phyloP scores from a whole-genome alignment of 2,888 invertebrate species.

The Aphodius granarius region DNA sequence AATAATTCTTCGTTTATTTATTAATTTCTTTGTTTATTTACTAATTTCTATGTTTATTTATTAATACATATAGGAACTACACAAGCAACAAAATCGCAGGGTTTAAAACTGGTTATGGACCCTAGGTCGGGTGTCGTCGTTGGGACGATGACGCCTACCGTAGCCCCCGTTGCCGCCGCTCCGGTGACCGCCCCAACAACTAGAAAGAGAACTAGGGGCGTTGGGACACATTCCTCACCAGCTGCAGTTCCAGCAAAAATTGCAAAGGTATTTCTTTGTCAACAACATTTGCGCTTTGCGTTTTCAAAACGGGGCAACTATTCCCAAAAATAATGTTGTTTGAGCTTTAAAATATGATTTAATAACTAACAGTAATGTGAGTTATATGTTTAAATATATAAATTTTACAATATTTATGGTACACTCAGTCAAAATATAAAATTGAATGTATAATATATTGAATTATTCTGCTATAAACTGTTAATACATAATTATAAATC shows the following conservation, averaged over 20 bases:
- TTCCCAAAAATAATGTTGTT: no score
- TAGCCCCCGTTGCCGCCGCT: constrained; percentile 17
- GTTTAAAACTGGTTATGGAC: constrained; percentile 58
- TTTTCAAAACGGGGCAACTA: no score
- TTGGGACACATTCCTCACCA: constrained; percentile 17
- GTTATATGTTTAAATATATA: no score
- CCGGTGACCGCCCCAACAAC: constrained; percentile 20
- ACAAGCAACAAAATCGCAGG: constrained; percentile 32
- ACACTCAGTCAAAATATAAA: no score
- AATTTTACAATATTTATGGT: no score
- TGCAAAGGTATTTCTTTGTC: constrained; percentile 17
- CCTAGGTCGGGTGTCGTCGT: constrained; percentile 55
- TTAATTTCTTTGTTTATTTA: background rate
- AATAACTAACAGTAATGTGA: no score
- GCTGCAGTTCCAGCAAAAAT: constrained; percentile 27
- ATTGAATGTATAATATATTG: no score
- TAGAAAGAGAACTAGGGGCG: constrained; percentile 23
- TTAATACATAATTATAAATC: no score
- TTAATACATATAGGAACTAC: constrained; percentile 16
- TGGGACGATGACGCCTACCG: constrained; percentile 48
- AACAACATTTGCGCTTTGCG: constrained; percentile 2
- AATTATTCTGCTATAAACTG: no score
- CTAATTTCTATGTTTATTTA: background rate
- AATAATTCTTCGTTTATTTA: background rate
- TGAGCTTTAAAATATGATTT: no score